phyloP scores from a whole-genome alignment of 2,113 vertebrate genomes.

The Hypanus sabinus region DNA sequence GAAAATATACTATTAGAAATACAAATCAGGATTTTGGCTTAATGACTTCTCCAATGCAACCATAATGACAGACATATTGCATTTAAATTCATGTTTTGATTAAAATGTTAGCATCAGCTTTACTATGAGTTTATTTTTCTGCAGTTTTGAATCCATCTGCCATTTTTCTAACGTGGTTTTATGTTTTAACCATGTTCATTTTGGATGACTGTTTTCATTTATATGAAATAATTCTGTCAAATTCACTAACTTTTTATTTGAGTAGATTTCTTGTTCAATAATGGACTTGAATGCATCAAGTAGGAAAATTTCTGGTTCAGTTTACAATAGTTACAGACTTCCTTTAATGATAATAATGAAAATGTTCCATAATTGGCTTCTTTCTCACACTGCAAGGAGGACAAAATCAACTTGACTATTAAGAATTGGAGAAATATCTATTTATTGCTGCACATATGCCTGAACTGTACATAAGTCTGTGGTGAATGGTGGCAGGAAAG shows the following conservation, averaged over 20 bases:
- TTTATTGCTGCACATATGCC: not conserved
- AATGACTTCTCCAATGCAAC: not conserved
- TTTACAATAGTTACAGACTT: not conserved
- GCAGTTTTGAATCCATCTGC: not conserved
- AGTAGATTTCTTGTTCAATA: not conserved
- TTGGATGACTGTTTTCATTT: not conserved
- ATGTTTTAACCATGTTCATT: not conserved
- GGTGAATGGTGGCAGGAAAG: not conserved
- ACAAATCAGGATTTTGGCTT: not conserved
- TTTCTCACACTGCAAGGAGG: not conserved
- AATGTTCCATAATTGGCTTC: not conserved
- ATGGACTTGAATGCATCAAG: not conserved
- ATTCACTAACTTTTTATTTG: not conserved
- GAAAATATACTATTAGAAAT: not conserved
- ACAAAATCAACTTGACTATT: not conserved
- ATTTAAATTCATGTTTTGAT: constrained; percentile 9
- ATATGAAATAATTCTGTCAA: not conserved
- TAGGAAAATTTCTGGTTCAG: not conserved
- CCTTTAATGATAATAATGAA: not conserved
- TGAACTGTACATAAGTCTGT: not conserved
- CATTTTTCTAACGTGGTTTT: not conserved
- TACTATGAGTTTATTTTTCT: no score
- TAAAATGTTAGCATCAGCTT: not conserved
- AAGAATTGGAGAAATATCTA: not conserved
- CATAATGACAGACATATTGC: not conserved